Evolutionary conservation across 2,888 invertebrate genomes (phyloP).

Genomic region (Zeuzera pyrina): DNA sequence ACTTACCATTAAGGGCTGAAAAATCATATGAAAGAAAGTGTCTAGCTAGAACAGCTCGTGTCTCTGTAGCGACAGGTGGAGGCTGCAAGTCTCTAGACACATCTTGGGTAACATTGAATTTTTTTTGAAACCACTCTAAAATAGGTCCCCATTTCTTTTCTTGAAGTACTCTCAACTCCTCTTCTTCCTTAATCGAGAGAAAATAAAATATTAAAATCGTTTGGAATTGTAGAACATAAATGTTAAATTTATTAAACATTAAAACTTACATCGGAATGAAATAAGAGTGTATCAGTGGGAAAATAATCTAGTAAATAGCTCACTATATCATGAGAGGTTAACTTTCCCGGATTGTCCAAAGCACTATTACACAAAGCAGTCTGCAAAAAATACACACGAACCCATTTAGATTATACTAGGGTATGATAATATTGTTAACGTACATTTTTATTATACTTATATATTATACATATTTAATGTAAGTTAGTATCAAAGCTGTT

Average conservation of each 20-base stretch:
- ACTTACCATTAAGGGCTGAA: constrained; percentile 85
- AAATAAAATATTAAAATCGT: constrained; percentile 2
- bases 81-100: constrained; percentile 80
- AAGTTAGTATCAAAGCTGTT: too few species aligned
- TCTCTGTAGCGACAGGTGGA: constrained; percentile 77
- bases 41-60: constrained; percentile 78
- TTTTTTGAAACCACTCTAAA: constrained; percentile 89
- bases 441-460: too few species aligned
- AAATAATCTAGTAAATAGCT: constrained; percentile 85
- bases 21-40: constrained; percentile 88
- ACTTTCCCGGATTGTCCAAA: constrained; percentile 92
- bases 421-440: too few species aligned
- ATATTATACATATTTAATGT: too few species aligned
- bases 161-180: constrained; percentile 84
- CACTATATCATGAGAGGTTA: constrained; percentile 82
- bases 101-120: constrained; percentile 80
- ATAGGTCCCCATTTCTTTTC: constrained; percentile 90
- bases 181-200: constrained; percentile 75
- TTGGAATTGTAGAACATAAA: too few species aligned
- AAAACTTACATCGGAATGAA: constrained; percentile 78
- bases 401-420: too few species aligned
- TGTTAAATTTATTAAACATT: too few species aligned
- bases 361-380: constrained; percentile 92
- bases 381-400: constrained; percentile 57
- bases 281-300: constrained; percentile 87